Base-by-base conservation (phyloP, 2,888 invertebrate species). In the Chloroclysta siterata region DNA sequence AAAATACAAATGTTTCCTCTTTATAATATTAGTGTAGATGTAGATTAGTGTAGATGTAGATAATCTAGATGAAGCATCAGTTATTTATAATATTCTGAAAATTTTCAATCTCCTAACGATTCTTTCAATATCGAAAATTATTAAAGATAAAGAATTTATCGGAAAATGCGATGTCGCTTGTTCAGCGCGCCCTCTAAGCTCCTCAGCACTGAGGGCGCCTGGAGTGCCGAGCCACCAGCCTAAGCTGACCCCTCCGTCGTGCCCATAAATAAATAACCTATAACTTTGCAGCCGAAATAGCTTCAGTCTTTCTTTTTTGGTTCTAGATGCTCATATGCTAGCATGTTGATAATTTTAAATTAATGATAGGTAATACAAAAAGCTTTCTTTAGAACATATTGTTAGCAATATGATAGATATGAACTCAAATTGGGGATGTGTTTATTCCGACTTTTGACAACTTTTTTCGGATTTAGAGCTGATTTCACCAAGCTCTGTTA, bases 101-200 rank as follows among this genome's bases (percentile, higher is more conserved):
- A 51, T 15, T 36, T 14, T 8, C 17, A 36, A 53, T 41, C 22
- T 53, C 17, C n/a, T 22, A 22, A 36, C 36, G 17, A 46, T 17
- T 46, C 46, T 46, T 46, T 46, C 46, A 46, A 46, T 46, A 46
- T 46, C 10, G 10, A 46, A 50, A 50, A 36, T 15, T 36, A 33
- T 51, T 15, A 63, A 53, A 39, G 42, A 59, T 56, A 64, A 60
- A 63, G 53, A 66, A 66, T 64, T 65, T 68, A 66, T 66, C 62
- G 57, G 53, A 46, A 56, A 39, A 57, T 46, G 46, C 42, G 42
- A 50, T 58, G 62, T 54, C 53, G 53, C 54, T 62, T 56, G 64
- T 64, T 64, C 47, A 63, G 46, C 61, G 46, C 61, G 22, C 46
- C 28, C 52, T 69, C 53, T 42, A 60, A 53, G 15, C 62, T 59